Evolutionary conservation across 2,797 vertebrate genomes (phyloP).

Genomic region (Luscinia megarhynchos): DNA sequence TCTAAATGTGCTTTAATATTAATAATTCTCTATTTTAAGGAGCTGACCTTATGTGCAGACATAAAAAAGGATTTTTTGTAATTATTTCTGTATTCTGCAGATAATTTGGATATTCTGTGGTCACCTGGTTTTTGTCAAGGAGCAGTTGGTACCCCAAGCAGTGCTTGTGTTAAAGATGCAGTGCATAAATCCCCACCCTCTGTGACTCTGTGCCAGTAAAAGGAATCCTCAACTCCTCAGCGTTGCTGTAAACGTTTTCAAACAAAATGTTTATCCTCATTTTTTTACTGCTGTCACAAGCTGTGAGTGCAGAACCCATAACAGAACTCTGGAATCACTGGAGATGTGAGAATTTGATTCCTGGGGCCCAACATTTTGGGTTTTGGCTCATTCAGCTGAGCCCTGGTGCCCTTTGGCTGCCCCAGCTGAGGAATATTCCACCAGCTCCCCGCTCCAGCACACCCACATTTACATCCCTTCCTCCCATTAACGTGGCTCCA

Average conservation of each 20-base stretch:
- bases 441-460: neutral
- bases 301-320: rapidly evolving
- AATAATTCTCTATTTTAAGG: neutral
- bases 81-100: neutral
- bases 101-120: neutral
- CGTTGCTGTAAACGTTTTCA: neutral
- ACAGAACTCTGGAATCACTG: neutral
- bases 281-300: neutral
- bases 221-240: neutral
- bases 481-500: neutral
- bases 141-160: neutral
- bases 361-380: neutral
- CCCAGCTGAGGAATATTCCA: neutral
- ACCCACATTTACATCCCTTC: neutral
- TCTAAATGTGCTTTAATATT: neutral
- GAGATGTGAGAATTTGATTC: neutral
- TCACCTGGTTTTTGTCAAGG: neutral
- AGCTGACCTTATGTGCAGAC: neutral
- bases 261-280: neutral
- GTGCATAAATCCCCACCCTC: neutral
- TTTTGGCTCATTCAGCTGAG: neutral
- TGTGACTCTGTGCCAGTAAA: neutral
- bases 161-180: neutral
- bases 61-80: neutral
- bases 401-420: neutral